Conservation (phyloP, 2,113 vertebrate genomes). For the Proterorhinus semilunaris region DNA sequence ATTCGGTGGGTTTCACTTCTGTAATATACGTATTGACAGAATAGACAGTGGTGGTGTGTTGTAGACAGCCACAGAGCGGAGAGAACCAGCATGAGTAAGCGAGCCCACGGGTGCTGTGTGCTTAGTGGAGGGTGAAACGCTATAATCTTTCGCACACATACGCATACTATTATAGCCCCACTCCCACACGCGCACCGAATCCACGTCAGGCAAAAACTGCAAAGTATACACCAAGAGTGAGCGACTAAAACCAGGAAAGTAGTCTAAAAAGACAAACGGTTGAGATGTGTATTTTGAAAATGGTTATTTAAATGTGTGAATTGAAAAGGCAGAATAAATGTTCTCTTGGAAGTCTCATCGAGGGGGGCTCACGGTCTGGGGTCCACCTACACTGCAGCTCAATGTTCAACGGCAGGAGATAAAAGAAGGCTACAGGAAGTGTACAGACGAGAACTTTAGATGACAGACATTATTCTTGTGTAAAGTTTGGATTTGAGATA, state of each 20-base stretch:
- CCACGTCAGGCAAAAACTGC: background rate
- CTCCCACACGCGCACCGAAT: background rate
- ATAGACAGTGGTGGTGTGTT: conserved; percentile 5
- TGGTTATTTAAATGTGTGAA: background rate
- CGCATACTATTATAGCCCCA: background rate
- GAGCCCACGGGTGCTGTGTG: conserved; percentile 46
- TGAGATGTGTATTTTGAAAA: background rate
- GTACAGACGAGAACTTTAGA: conserved; percentile 1
- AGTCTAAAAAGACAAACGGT: background rate
- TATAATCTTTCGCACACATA: conserved; percentile 34
- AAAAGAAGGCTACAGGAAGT: conserved; percentile 9
- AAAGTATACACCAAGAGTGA: background rate
- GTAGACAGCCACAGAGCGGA: conserved; percentile 34
- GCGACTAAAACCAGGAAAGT: background rate
- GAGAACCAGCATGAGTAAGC: conserved; percentile 37
- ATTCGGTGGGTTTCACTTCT: background rate
- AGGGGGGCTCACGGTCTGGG: background rate
- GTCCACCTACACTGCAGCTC: conserved; percentile 17
- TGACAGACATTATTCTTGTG: background rate
- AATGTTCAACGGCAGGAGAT: conserved; percentile 10
- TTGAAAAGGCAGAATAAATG: background rate
- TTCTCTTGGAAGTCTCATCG: background rate
- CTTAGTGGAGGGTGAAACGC: conserved; percentile 52
- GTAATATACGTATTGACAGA: conserved; percentile 21
- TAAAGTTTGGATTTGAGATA: no score